phyloP scores from a whole-genome alignment of 2,888 invertebrate genomes.

The Morpho deidamia region DNA sequence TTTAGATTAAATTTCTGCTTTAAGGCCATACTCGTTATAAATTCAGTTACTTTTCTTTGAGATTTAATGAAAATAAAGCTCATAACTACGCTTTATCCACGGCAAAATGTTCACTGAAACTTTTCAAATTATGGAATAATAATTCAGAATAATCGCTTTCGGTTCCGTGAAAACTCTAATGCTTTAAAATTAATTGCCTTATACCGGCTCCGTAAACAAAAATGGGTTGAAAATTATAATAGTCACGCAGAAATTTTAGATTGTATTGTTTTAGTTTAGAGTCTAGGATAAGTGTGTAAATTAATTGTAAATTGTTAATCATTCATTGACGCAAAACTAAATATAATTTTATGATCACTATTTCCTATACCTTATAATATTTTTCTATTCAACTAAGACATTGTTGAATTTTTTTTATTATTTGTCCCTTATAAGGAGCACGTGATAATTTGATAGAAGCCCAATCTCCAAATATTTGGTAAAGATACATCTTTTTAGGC shows the following conservation, averaged over 20 bases:
- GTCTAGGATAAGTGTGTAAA: not conserved
- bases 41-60: not conserved
- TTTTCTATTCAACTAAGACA: too few species aligned
- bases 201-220: slow-evolving; percentile 19
- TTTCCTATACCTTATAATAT: too few species aligned
- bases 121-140: slow-evolving; percentile 28
- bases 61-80: slow-evolving; percentile 10
- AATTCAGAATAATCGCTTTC: slow-evolving; percentile 25
- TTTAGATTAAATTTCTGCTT: not conserved
- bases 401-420: too few species aligned
- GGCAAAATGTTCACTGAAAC: slow-evolving; percentile 15
- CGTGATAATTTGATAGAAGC: too few species aligned
- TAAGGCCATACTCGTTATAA: not conserved
- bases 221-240: slow-evolving; percentile 19
- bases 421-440: too few species aligned
- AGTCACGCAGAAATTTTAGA: slow-evolving; percentile 3
- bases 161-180: slow-evolving; percentile 26
- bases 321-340: not conserved
- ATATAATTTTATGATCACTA: too few species aligned
- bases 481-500: too few species aligned
- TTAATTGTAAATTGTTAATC: not conserved
- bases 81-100: slow-evolving; percentile 11
- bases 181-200: slow-evolving; percentile 28
- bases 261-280: not conserved
- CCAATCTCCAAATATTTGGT: too few species aligned